Percentiles rank a stretch among this genome's conserved stretches.
These are phyloP conservation scores for Coluber constrictor DNA, from an alignment of 2,797 vertebrate genomes.

Conservation along the genomic window DNA sequence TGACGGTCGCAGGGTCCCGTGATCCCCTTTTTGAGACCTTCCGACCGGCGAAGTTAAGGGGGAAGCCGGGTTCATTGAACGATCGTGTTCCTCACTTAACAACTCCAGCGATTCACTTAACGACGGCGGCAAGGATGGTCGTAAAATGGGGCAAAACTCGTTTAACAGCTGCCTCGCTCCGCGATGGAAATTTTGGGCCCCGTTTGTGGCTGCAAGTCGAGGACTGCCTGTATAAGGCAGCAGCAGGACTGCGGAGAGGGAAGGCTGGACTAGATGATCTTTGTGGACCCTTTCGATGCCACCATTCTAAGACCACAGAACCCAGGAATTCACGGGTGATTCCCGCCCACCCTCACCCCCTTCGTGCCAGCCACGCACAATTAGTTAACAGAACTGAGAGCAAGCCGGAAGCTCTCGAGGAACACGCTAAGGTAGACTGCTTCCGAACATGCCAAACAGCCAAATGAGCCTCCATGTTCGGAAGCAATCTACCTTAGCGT, in stretches of 20 bases:
- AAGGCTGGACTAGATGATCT: background rate
- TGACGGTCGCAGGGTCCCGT: background rate
- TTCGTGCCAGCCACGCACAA: background rate
- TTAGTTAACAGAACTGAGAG: background rate
- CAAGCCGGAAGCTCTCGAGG: too few relatives aligned
- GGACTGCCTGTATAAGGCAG: background rate
- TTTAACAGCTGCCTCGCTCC: background rate
- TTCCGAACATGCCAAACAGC: too few relatives aligned
- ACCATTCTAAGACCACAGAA: background rate
- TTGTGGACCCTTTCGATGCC: background rate
- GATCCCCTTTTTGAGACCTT: background rate
- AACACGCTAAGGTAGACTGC: too few relatives aligned
- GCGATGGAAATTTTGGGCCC: too few relatives aligned
- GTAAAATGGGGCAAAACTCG: background rate
- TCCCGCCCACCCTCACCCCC: too few relatives aligned
- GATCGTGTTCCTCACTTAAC: background rate
- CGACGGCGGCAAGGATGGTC: background rate
- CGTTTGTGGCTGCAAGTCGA: background rate
- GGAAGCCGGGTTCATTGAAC: background rate
- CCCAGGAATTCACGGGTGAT: background rate
- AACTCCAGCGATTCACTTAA: background rate
- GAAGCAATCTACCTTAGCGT: background rate
- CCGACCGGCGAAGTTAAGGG: rapidly evolving
- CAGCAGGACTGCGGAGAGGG: background rate
- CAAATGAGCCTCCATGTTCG: background rate